Percentiles rank a stretch among this genome's conserved stretches.
Evolutionary conservation across 2,888 invertebrate species (phyloP).

Genomic region (Odontothrips loti): DNA sequence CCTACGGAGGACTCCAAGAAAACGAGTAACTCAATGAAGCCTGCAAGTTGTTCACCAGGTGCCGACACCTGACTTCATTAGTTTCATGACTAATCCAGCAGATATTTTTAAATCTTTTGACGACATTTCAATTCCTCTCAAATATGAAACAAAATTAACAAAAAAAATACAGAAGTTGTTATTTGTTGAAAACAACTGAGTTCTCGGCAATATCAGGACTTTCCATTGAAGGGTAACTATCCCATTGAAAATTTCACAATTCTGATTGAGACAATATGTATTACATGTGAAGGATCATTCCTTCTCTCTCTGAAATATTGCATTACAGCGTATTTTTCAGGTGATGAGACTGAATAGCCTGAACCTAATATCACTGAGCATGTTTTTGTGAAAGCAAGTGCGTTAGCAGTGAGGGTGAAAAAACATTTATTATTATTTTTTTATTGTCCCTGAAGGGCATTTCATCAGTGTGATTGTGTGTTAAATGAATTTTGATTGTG

Average conservation of each 20-base stretch:
- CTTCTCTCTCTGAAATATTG: not conserved
- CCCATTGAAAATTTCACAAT: not conserved
- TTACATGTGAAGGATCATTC: not conserved
- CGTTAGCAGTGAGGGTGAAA: no score
- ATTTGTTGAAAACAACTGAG: not conserved
- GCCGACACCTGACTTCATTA: not conserved
- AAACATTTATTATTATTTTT: not conserved
- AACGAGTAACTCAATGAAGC: slow-evolving; percentile 7
- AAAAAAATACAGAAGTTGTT: not conserved
- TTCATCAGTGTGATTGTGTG: not conserved
- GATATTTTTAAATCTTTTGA: no score
- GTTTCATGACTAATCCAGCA: not conserved
- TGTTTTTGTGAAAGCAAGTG: no score
- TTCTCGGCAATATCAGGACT: not conserved
- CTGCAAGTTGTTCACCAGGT: not conserved
- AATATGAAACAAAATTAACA: not conserved
- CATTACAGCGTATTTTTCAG: not conserved
- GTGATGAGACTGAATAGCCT: not conserved
- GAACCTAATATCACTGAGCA: no score
- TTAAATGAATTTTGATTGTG: not conserved
- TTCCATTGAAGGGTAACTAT: not conserved
- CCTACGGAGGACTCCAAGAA: slow-evolving; percentile 18
- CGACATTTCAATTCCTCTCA: not conserved
- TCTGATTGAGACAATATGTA: no score
- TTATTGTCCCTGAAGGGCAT: not conserved